Evolutionary conservation across 2,888 invertebrate species (phyloP).

Genomic region (Microctonus brassicae): DNA sequence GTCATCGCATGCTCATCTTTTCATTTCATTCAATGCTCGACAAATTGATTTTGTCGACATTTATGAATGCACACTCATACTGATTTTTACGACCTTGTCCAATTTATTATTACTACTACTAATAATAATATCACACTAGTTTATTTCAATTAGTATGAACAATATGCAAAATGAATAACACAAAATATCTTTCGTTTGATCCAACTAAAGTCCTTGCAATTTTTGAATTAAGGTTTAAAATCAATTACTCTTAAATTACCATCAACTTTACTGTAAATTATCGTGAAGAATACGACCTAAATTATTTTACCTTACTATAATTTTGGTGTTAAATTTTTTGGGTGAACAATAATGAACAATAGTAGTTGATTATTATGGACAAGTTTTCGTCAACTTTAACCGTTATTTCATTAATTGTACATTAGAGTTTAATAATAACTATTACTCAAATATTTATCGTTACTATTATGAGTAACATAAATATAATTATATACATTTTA

Average conservation of each 20-base stretch:
- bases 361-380: too few species aligned
- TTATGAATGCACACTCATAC: conserved; percentile 14
- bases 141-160: not conserved
- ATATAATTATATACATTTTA: too few species aligned
- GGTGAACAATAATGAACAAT: too few species aligned
- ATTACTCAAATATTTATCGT: not conserved
- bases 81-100: conserved; percentile 36
- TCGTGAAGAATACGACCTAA: not conserved
- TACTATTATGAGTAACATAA: not conserved
- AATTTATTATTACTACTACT: too few species aligned
- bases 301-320: not conserved
- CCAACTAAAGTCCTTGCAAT: not conserved
- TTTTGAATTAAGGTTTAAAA: not conserved
- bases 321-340: too few species aligned
- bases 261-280: not conserved
- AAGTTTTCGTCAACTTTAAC: too few species aligned
- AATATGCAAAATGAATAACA: not conserved
- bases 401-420: too few species aligned
- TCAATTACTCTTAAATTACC: not conserved
- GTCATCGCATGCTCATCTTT: conserved; percentile 45
- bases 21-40: conserved; percentile 40
- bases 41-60: conserved; percentile 49
- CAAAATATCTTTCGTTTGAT: not conserved
- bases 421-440: not conserved
- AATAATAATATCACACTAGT: not conserved